phyloP scores from a whole-genome alignment of 2,113 vertebrate species.

The Isichthys henryi region DNA sequence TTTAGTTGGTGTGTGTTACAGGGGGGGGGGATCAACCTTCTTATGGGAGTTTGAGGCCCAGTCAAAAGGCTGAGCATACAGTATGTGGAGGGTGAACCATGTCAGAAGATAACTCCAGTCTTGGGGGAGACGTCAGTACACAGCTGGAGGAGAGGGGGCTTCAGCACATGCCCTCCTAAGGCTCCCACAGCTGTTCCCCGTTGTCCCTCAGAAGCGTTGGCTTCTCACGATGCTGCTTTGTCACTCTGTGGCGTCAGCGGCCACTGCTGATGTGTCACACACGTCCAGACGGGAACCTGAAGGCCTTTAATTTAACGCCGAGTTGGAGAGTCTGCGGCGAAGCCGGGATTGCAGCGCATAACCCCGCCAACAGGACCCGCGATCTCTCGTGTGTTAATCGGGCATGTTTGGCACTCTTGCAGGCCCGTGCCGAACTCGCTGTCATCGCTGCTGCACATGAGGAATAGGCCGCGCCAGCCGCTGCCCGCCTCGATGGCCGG shows the following conservation, averaged over 20 bases:
- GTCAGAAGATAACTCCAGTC: background rate
- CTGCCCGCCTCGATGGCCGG: constrained; percentile 98
- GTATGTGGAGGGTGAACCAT: background rate
- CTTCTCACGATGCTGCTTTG: background rate
- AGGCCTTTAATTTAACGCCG: background rate
- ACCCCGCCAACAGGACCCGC: background rate
- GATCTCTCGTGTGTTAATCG: background rate
- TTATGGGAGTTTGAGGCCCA: background rate
- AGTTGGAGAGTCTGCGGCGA: background rate
- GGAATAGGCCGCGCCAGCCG: constrained; percentile 97
- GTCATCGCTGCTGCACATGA: constrained; percentile 93
- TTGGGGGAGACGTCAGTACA: background rate
- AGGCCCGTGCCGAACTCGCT: constrained; percentile 97
- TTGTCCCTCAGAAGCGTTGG: too few species aligned
- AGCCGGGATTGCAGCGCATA: background rate
- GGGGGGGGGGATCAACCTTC: background rate
- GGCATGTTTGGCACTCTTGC: constrained; percentile 10
- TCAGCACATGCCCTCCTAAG: background rate
- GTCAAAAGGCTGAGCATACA: background rate
- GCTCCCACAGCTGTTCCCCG: background rate
- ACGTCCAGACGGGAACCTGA: background rate
- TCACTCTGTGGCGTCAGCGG: background rate
- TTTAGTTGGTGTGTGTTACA: background rate
- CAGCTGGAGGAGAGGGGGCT: background rate
- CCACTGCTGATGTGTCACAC: background rate